phyloP scores from a whole-genome alignment of 2,797 vertebrate species.

The Gouania willdenowi region DNA sequence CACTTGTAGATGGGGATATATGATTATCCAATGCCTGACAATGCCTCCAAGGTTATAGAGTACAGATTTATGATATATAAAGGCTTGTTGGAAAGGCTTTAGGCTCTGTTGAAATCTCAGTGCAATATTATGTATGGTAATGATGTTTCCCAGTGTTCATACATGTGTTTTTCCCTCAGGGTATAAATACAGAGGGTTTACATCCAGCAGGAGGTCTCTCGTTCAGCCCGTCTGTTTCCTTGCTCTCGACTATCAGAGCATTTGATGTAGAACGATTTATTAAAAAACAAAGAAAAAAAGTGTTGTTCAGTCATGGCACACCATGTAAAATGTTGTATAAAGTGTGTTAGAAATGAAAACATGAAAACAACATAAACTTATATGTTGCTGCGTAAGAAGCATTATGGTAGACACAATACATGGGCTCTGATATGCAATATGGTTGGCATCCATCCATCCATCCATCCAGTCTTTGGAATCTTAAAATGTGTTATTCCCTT shows the following conservation, averaged over 20 bases:
- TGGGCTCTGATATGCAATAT: constrained; percentile 17
- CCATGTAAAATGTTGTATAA: no score
- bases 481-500: no score
- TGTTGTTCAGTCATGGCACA: no score
- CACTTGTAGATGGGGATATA: no score
- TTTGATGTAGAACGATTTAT: constrained; percentile 21
- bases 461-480: background rate
- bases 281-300: no score
- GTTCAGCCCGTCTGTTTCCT: background rate
- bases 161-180: constrained; percentile 13
- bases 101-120: constrained; percentile 12
- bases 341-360: no score
- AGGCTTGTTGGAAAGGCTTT: constrained; percentile 16
- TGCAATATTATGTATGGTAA: constrained; percentile 34
- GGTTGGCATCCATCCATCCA: background rate
- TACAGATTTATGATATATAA: constrained; percentile 6
- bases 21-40: constrained; percentile 2
- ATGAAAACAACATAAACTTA: no score
- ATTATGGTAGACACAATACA: constrained; percentile 24
- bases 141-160: constrained; percentile 20
- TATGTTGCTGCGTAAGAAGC: constrained; percentile 15
- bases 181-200: constrained; percentile 18
- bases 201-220: background rate
- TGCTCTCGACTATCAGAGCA: constrained; percentile 3
- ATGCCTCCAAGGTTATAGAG: constrained; percentile 20